Base-by-base conservation (phyloP, 2,113 vertebrate genomes). In the Ovibos moschatus region DNA sequence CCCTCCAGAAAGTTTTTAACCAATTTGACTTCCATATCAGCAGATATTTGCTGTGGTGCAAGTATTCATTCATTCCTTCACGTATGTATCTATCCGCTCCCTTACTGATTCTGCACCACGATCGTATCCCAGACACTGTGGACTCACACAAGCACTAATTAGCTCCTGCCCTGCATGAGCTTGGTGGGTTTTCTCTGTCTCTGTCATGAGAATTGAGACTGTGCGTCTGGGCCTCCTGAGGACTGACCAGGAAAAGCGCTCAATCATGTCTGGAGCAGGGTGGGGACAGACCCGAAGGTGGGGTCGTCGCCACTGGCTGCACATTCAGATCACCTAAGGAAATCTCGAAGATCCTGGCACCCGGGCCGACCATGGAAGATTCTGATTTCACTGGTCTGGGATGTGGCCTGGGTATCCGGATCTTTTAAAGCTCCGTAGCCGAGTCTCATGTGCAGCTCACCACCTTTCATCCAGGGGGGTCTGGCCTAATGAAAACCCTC, bases 1-100 rank as follows among this genome's bases (percentile, higher is more conserved):
- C 28, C 88, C 87, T 97, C 88, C 36, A 95, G 90, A 96, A 94
- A 95, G 50, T 86, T 94, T 91, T 92, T 71, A 97, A 96, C 58
- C 88, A 95, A 25, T 76, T 93, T 95, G 89, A 67, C 87, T 96
- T 96, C 40, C 87, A 60, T 96, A 88, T 92, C 85, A 90, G 60
- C 15, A 96, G 62, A 74, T n/a, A 94, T 87, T 94, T 96, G 79
- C 64, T 87, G 23, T 74, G 36, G 16, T 53, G 60, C 91, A 85
- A 40, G 13, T 79, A 87, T 81, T 91, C 83, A 74, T 58, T 85
- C 60, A 53, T 60, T 28, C 28, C 33, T n/a, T n/a, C 51, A 85
- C 58, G n/a, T 27, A 60, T 30, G 33, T 60, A 25, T 91, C 43
- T 55, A 25, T 94, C 71, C 36, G 74, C 51, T 93, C 51, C n/a